Percentiles rank a stretch among this genome's conserved stretches.
These are phyloP conservation scores for Tholera decimalis DNA, from an alignment of 2,888 invertebrate genomes.

Conservation along the genomic window DNA sequence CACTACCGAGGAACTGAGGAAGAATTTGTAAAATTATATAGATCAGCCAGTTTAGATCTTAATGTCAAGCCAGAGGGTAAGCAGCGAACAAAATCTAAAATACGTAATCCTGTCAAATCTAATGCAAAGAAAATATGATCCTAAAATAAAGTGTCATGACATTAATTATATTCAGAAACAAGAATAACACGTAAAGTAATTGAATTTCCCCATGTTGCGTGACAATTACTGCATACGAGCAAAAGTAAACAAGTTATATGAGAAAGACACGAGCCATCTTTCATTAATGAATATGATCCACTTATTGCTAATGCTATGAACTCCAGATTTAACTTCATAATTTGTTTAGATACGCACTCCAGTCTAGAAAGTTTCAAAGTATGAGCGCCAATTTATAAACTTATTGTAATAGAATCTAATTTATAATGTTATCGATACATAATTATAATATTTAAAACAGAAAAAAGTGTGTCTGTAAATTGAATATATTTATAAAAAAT, in stretches of 20 bases:
- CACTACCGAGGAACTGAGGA: slow-evolving; percentile 63
- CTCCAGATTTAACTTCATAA: slow-evolving; percentile 2
- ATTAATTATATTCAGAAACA: slow-evolving; percentile 52
- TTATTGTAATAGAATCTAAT: slow-evolving; percentile 11
- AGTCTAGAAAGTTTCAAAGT: slow-evolving; percentile 2
- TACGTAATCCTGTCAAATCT: slow-evolving; percentile 11
- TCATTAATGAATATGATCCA: slow-evolving; percentile 41
- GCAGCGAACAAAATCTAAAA: slow-evolving; percentile 23
- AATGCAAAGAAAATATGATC: slow-evolving; percentile 38
- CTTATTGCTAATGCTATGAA: slow-evolving; percentile 29
- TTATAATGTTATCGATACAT: no score
- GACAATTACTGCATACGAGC: slow-evolving; percentile 55
- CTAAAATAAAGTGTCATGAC: slow-evolving; percentile 42
- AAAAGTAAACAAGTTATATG: slow-evolving; percentile 39
- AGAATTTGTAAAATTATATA: slow-evolving; percentile 72
- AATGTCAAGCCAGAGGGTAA: slow-evolving; percentile 29
- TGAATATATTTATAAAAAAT: no score
- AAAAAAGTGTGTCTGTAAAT: no score
- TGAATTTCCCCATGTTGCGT: slow-evolving; percentile 61
- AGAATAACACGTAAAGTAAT: slow-evolving; percentile 57
- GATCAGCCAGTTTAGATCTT: slow-evolving; percentile 64
- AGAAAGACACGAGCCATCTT: slow-evolving; percentile 43
- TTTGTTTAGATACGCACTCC: neutral
- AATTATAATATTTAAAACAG: neutral
- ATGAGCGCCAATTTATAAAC: neutral